Conservation (phyloP, 1,140 invertebrate species). For the Mesaphorura yosii region DNA sequence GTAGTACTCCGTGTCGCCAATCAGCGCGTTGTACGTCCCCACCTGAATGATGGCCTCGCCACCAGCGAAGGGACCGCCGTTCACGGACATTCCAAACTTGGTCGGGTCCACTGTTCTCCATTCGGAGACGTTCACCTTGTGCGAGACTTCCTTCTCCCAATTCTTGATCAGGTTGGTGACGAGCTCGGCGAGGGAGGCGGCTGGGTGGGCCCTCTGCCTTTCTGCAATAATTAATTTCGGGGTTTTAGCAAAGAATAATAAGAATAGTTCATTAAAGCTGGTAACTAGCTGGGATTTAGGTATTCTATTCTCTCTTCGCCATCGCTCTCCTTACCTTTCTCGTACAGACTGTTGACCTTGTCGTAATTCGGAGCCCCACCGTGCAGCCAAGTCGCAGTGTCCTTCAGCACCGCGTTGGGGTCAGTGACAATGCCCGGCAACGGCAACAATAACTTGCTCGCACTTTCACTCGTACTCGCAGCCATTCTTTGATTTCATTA, state of each 20-base stretch:
- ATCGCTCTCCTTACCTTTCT: no score
- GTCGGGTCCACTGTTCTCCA: constrained; percentile 11
- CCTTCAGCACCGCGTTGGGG: constrained; percentile 17
- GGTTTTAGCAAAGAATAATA: not conserved
- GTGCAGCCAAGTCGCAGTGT: constrained; percentile 13
- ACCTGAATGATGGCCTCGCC: constrained; percentile 6
- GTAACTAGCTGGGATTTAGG: not conserved
- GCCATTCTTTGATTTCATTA: no score
- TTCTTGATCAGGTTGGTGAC: constrained; percentile 23
- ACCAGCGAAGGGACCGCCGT: constrained; percentile 1
- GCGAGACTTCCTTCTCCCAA: constrained; percentile 25
- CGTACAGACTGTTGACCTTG: constrained; percentile 20
- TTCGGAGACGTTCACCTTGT: constrained; percentile 10
- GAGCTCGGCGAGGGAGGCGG: constrained; percentile 15
- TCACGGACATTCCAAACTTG: constrained; percentile 12
- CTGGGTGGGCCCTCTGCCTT: not conserved
- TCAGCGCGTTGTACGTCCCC: constrained; percentile 20
- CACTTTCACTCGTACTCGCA: no score
- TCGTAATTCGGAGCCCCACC: constrained; percentile 21
- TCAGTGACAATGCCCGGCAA: constrained; percentile 22
- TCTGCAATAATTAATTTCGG: constrained; percentile 14
- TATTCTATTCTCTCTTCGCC: no score
- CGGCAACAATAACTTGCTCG: no score
- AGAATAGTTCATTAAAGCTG: not conserved
- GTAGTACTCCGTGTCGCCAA: constrained; percentile 19